Evolutionary conservation across 2,888 invertebrate species (phyloP), one percentile per base, ranked within the genome.

Genomic region (Caenorhabditis doughertyi): DNA sequence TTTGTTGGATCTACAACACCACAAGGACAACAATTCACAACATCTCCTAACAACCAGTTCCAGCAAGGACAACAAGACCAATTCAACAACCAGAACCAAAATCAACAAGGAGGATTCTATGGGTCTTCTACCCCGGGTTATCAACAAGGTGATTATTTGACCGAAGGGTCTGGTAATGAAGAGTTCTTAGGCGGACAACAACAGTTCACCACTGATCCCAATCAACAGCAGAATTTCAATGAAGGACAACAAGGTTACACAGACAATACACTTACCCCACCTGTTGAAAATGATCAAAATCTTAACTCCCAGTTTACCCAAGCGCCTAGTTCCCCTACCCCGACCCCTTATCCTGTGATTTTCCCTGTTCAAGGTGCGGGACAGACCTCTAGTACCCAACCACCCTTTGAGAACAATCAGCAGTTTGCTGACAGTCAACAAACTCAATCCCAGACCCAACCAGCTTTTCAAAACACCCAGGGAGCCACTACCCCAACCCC

Each of bases 131-230:
- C 67, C 51, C 76, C 67, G 16, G 42, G 39, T 9, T 76, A 76
- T 27, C 67, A 76, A 18, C 67, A 76, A 76, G 76, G 76, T 76
- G 65, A 68, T 35, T 49, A 53, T 7, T 39, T 74, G 56, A 56
- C 56, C 21, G 73, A 73, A 65, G 73, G 73, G 25, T 73, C 64
- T 7, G 73, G 73, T 56, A 53, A 35, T 65, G 73, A 67, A 67
- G 47, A 67, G 39, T 60, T 76, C 56, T 58, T 53, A 76, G 76
- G 67, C 25, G 51, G 56, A n/a, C 67, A 76, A 53, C 76, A 76
- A 27, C 68, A 76, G 23, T 49, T 25, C 25, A 56, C 56, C 9
- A 44, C 73, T 9, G 25, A 56, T 2, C 27, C 65, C 3, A 16
- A 21, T 2, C 49, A 27, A 9, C 67, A 76, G 32, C 39, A 35